Evolutionary conservation across 2,113 vertebrate genomes (phyloP), one percentile per base, ranked within the genome.

Genomic region (Poeciliopsis turrubarensis): DNA sequence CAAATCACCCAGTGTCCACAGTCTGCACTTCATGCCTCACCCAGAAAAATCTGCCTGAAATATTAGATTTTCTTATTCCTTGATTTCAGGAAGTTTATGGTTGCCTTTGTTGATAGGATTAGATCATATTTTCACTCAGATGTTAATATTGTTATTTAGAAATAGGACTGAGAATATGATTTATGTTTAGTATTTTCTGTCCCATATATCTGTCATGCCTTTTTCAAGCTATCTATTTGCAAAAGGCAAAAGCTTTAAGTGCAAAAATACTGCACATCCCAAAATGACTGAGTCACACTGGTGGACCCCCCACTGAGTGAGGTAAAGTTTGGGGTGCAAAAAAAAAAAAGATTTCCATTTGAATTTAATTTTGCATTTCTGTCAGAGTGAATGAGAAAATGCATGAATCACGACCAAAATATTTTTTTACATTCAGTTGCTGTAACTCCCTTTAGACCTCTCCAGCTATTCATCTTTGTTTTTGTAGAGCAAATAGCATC

Each of bases 231-330:
- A 67, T 73, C 47, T 30, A 34, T 39, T 32, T 63, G 39, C 30
- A 37, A 37, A 37, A 37, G 34, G 34, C 34, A 37, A 12, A 11
- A 37, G 34, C 34, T 37, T 37, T 37, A 37, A 37, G 34, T 11
- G 10, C 10, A 10, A 37, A 73, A 72, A 32, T 6, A 7, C 51
- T 26, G 32, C 62, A 57, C 44, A 62, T 69, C 72, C 54, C 60
- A 67, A 81, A 79, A 79, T 65, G 62, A 26, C 65, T 26, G 60
- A 70, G n/a, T 79, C 67, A 70, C 4, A 0, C 26, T 72, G 60
- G 81, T 81, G 70, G 67, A 66, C 17, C 26, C 17, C 77, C 57
- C 30, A 15, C 54, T 30, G 60, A 19, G 78, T 51, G 39, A 61
- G 60, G 22, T 1, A 14, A 27, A 39, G n/a, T 51, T 68, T 47